phyloP scores from a whole-genome alignment of 35 echinoderm and acorn worm species.

The Strongylocentrotus purpuratus region DNA sequence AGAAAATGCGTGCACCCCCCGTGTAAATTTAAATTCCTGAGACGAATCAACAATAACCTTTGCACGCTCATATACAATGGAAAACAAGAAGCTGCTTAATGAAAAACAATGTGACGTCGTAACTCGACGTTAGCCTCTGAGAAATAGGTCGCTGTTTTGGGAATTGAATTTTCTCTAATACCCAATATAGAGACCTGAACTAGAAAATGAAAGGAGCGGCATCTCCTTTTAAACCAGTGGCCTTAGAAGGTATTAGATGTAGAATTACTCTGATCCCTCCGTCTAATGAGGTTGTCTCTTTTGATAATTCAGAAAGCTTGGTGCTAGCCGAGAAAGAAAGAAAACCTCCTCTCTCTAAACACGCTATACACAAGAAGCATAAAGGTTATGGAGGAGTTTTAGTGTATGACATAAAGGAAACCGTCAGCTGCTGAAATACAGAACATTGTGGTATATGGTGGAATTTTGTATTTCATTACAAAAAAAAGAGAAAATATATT shows the following conservation, averaged over 20 bases:
- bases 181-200: background rate
- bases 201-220: background rate
- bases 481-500: too few species aligned
- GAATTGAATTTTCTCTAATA: background rate
- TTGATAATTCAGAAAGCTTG: background rate
- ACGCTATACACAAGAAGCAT: background rate
- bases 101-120: background rate
- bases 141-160: background rate
- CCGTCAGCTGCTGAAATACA: too few species aligned
- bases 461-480: too few species aligned
- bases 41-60: background rate
- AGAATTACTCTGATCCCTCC: background rate
- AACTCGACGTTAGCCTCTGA: background rate
- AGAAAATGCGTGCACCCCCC: too few species aligned
- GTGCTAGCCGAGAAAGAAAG: background rate
- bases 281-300: slow-evolving; percentile 1
- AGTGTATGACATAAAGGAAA: too few species aligned
- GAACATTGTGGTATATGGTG: too few species aligned
- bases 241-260: background rate
- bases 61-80: background rate
- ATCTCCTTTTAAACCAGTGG: background rate
- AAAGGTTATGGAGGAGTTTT: background rate
- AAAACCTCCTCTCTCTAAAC: background rate
- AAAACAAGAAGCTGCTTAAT: background rate
- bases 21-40: too few species aligned